A percentile compares a stretch with the other conserved stretches of the same genome.
Conservation (phyloP, 2,797 vertebrate species). For the Syncerus caffer region DNA sequence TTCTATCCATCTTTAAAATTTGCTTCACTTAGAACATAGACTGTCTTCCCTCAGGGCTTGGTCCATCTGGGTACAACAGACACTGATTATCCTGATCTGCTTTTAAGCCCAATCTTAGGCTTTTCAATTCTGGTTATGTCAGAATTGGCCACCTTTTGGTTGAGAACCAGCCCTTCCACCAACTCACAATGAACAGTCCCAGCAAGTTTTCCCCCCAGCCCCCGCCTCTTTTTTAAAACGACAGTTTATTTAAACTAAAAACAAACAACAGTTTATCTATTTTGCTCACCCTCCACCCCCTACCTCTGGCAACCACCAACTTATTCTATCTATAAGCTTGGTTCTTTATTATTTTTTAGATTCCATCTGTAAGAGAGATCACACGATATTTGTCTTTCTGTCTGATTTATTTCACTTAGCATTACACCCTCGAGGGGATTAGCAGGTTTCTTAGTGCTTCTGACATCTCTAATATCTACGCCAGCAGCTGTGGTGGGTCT, state of each 20-base stretch:
- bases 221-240: not conserved
- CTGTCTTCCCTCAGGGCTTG: constrained; percentile 92
- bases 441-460: constrained; percentile 95
- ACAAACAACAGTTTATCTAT: not conserved
- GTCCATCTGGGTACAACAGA: constrained; percentile 98
- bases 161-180: constrained; percentile 95
- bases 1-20: constrained; percentile 97
- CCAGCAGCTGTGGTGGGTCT: constrained; percentile 91
- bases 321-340: not conserved
- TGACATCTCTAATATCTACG: constrained; percentile 94
- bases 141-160: constrained; percentile 90
- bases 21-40: constrained; percentile 98
- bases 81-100: constrained; percentile 98
- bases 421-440: not conserved
- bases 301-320: not conserved
- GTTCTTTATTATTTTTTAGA: not conserved
- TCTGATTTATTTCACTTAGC: not conserved
- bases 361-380: not conserved
- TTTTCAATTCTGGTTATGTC: constrained; percentile 94
- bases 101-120: constrained; percentile 97
- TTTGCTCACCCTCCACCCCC: not conserved
- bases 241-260: not conserved
- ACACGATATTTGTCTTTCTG: not conserved
- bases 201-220: constrained; percentile 30
- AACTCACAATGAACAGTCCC: constrained; percentile 97